Evolutionary conservation across 2,113 vertebrate genomes (phyloP), one percentile per base, ranked within the genome.

Genomic region (Tinamus guttatus): DNA sequence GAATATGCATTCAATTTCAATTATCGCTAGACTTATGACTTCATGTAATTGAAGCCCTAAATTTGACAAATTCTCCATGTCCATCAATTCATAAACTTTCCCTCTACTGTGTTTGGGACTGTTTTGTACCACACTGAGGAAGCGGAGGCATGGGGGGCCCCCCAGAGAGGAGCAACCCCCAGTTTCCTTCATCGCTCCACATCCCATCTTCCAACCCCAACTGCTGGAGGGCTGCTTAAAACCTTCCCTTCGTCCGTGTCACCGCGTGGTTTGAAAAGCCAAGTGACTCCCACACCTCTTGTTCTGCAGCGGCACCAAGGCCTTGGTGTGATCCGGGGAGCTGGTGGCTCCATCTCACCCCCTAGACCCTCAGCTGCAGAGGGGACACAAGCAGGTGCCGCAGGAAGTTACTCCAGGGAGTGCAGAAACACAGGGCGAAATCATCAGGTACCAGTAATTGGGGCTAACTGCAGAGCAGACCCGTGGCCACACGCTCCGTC

Each of bases 331-430:
- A 21, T 8, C 19, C 45, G n/a, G n/a, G 19, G 51, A 11, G 38
- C 40, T 30, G 65, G n/a, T 62, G 49, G 30, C 27, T n/a, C 10
- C 1, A 13, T 28, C 6, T 49, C 0, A 4, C 51, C 5, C 25
- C 19, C 17, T 20, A 11, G 21, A 4, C 7, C 10, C 27, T 13
- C 0, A 0, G 22, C 10, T 30, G 12, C 51, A 68, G 0, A 5
- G 41, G 24, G 13, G 11, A 32, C 28, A 49, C 25, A 16, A 63
- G 60, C 34, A 7, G 25, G 36, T 36, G 45, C 56, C 30, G 7
- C 41, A 76, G 25, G 62, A 67, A 36, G 7, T 2, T 40, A 21
- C 32, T 67, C 32, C 64, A 20, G 16, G 47, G 15, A 25, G 76
- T 40, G 69, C 59, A 47, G 68, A 78, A 32, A 30, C 5, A 2